phyloP scores from a whole-genome alignment of 2,888 invertebrate species.

The Acholoe squamosa region DNA sequence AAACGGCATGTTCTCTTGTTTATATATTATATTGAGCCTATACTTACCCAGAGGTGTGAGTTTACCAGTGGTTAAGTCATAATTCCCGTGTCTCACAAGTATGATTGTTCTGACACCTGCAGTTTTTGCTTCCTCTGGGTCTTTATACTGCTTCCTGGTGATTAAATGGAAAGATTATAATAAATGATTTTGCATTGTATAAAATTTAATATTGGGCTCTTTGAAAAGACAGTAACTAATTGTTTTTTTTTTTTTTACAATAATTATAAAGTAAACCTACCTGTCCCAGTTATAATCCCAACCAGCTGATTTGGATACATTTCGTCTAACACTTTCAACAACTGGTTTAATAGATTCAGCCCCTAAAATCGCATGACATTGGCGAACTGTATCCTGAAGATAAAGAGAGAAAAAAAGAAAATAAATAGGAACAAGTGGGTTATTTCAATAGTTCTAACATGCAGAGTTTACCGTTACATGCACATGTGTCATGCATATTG shows the following conservation, averaged over 20 bases:
- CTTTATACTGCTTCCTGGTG: neutral
- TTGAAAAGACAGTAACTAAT: neutral
- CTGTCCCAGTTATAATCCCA: slow-evolving; percentile 63
- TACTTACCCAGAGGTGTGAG: slow-evolving; percentile 66
- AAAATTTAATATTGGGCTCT: neutral
- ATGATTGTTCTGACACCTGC: slow-evolving; percentile 63
- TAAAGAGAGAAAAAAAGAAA: neutral
- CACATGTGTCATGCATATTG: too few species aligned
- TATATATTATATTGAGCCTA: too few species aligned
- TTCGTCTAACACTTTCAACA: neutral
- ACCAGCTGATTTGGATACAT: neutral
- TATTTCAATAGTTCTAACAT: too few species aligned
- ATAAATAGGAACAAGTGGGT: neutral
- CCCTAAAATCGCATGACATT: neutral
- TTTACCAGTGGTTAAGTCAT: slow-evolving; percentile 67
- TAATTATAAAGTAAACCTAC: neutral
- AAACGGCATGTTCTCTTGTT: too few species aligned
- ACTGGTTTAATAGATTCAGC: neutral
- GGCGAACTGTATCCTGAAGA: slow-evolving; percentile 13
- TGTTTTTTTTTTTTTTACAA: neutral
- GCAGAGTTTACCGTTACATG: too few species aligned
- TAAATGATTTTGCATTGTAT: neutral
- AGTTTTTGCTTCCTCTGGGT: slow-evolving; percentile 49
- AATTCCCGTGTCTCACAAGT: slow-evolving; percentile 69
- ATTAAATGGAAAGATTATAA: neutral